Base-by-base conservation (phyloP, 2,888 invertebrate species). In the Antheraea yamamai region DNA sequence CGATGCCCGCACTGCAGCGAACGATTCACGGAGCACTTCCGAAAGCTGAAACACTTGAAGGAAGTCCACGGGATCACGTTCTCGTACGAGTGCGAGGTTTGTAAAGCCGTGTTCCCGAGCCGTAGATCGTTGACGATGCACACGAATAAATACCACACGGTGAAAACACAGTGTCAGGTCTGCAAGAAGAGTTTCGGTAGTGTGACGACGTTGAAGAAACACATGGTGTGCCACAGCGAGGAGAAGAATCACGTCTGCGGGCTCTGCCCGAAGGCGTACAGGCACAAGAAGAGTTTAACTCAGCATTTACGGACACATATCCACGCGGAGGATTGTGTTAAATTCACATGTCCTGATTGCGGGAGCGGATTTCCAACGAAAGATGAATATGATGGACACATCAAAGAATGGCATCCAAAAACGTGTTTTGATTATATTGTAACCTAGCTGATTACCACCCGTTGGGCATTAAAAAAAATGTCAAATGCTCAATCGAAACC, bases 121-220 rank as follows among this genome's bases (percentile, higher is more conserved):
- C 86, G 91, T 3, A 84, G 91, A 68, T 82, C 89, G 0, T 77
- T 93, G 18, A 90, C 91, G 0, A 89, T 88, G 82, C 94, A 95
- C 73, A 89, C 90, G 2, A 91, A 91, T 73, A 89, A 91, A 52
- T 87, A 84, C 30, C 93, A 94, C 76, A 87, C 90, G 0, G 84
- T 85, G 51, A 92, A 91, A 78, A 95, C 95, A 0, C 91, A 92
- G 73, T 96, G 95, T 77, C 90, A 90, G 3, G 76, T 93, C 1
- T 96, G 96, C 73, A 91, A 92, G 51, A 93, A 95, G 77, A 90
- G 91, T 72, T 95, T 95, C 79, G 93, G 92, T 55, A 91, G 91
- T n/a, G 77, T 88, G 0, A 88, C 91, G 0, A 87, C 89, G 0
- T 80, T 93, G 72, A 91, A 88, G 75, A 88, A 89, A 12, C 92